Evolutionary conservation across 1,140 invertebrate genomes (phyloP).

Genomic region (Drosophila navojoa): DNA sequence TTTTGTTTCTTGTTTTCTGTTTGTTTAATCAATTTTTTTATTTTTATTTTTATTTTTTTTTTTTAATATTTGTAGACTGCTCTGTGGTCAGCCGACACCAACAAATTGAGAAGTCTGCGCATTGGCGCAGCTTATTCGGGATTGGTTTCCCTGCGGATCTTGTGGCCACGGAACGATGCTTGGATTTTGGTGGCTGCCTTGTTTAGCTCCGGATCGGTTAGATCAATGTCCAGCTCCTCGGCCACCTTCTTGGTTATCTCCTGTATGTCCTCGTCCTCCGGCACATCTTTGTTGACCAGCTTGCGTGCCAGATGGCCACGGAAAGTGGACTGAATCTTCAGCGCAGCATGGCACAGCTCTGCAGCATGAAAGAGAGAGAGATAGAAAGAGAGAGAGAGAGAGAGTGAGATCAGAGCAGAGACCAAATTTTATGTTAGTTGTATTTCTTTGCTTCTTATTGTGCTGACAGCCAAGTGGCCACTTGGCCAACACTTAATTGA

Average conservation of each 20-base stretch:
- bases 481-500: conserved; percentile 49
- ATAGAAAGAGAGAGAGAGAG: too few relatives aligned
- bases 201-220: conserved; percentile 93
- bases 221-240: conserved; percentile 91
- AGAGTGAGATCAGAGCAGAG: not conserved
- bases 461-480: conserved; percentile 41
- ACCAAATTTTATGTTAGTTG: conserved; percentile 9
- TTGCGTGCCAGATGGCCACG: conserved; percentile 95
- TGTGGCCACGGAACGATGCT: conserved; percentile 95
- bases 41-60: conserved; percentile 26
- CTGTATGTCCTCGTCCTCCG: conserved; percentile 84
- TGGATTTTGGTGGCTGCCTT: conserved; percentile 97
- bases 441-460: conserved; percentile 1
- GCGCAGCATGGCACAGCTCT: conserved; percentile 94
- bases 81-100: conserved; percentile 45
- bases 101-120: conserved; percentile 52
- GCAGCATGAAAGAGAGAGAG: conserved; percentile 23
- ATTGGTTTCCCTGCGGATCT: conserved; percentile 90
- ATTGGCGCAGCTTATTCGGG: conserved; percentile 58
- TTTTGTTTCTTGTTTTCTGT: conserved; percentile 3
- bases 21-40: conserved; percentile 21
- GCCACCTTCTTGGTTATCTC: conserved; percentile 84
- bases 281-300: conserved; percentile 85
- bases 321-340: conserved; percentile 97
- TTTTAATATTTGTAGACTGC: conserved; percentile 38